Evolutionary conservation across 2,113 vertebrate species (phyloP), one percentile per base, ranked within the genome.

Genomic region (Stigmatopora argus): DNA sequence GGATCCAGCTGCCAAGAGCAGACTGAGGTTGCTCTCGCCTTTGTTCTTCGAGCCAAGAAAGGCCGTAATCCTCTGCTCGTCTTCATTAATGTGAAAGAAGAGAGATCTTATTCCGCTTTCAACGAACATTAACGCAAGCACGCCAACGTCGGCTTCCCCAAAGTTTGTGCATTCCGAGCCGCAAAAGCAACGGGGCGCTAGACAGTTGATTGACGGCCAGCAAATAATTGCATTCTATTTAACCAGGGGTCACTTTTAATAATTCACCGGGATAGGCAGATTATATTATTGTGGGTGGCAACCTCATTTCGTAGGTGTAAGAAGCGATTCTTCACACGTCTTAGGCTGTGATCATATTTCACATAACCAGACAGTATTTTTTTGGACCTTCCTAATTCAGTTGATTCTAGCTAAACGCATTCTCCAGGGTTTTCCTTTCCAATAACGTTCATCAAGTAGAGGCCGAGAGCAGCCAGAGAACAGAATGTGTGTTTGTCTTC

Each of bases 61-160:
- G 58, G 21, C 59, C 41, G 19, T 2, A 45, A 61, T 46, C 41
- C 59, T 61, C n/a, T 45, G 59, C 41, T 61, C 38, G 59, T 61
- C 38, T 61, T 45, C 59, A 61, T 61, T 61, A 61, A 38, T 23
- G 59, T 61, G 59, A n/a, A 61, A 61, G 53, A 56, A 56, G 53
- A 23, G 53, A 56, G 59, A 45, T 61, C 35, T 61, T 14, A 45
- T 44, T 61, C 26, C 5, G 53, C 53, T 56, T 56, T 56, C 59
- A 11, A 19, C 18, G 35, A 45, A 38, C 59, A 45, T 45, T 21
- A 45, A 61, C 14, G 41, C 59, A 8, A 61, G 44, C 59, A 7
- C 11, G 38, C 19, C 23, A 35, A 61, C 12, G 59, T 45, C 14
- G 11, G n/a, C 58, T 60, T 38, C 31, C 17, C 8, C 14, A 44